These are phyloP conservation scores for Eulemur mongoz DNA, from an alignment of 2,797 vertebrate species.

Conservation along the genomic window DNA sequence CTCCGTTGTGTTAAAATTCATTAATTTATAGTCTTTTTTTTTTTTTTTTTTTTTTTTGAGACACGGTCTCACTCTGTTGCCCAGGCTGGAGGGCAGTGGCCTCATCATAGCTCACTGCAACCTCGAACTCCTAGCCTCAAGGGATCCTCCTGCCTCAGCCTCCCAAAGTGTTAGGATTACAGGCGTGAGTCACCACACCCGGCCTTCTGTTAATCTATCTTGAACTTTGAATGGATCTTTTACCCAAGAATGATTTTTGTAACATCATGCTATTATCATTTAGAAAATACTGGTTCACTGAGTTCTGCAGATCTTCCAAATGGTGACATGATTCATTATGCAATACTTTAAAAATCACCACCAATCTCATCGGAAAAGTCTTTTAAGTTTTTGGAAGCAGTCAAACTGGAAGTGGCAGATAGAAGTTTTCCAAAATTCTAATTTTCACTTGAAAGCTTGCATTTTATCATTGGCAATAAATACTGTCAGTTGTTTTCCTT, in stretches of 20 bases:
- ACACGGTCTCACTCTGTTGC: neutral
- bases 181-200: neutral
- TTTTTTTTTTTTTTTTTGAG: neutral
- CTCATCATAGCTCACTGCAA: neutral
- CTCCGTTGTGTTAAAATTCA: neutral
- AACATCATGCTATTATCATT: neutral
- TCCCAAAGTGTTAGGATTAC: too few relatives aligned
- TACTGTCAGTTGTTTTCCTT: constrained; percentile 20
- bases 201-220: neutral
- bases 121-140: neutral
- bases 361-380: neutral
- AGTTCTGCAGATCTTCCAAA: neutral
- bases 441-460: neutral
- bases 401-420: neutral
- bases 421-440: neutral
- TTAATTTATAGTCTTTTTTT: neutral
- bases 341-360: neutral
- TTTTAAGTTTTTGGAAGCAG: neutral
- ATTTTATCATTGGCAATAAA: constrained; percentile 18
- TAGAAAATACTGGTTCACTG: neutral
- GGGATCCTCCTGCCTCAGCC: neutral
- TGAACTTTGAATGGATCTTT: neutral
- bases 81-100: neutral
- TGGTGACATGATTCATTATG: neutral
- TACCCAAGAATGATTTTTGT: neutral